Evolutionary conservation across 2,797 vertebrate species (phyloP), one percentile per base, ranked within the genome.

Genomic region (Pteropus rufus): DNA sequence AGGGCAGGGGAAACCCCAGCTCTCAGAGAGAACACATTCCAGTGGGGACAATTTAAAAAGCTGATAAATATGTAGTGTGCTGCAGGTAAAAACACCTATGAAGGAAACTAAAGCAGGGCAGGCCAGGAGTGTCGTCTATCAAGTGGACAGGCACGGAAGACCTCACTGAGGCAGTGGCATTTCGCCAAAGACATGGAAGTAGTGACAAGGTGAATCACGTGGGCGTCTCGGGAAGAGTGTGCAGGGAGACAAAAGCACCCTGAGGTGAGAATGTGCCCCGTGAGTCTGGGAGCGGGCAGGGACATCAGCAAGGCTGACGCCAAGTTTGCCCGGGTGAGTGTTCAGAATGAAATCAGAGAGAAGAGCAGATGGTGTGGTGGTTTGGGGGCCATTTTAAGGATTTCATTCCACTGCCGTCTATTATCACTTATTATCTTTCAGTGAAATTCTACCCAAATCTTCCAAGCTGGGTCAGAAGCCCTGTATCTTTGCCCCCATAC

Each of bases 351-450:
- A 75, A 26, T n/a, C 34, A 15, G n/a, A 52, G 31, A 75, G 80
- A 24, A 46, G 6, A 9, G 36, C 6, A 16, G 36, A 24, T 0
- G 0, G 1, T 69, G 16, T 2, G 18, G 62, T 10, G 14, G 10
- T 23, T 16, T 52, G 54, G 3, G 58, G 11, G 18, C 36, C 52
- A 56, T 31, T 39, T 39, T 54, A 77, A 11, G 36, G 46, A 44
- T 23, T 91, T 87, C n/a, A 62, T 14, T 24, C 16, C 29, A 21
- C 29, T 8, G 16, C 24, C 41, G 39, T 15, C 26, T 79, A 7
- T 19, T 60, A 56, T 10, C 34, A 52, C 3, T 67, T 60, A 69
- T 26, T 81, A 44, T 31, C 18, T 52, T 54, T 29, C 54, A 58
- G 44, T 60, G 29, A 65, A 69, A 46, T 14, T 73, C 56, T 26